Conservation (phyloP, 2,797 vertebrate species). For the Cyclura pinguis region DNA sequence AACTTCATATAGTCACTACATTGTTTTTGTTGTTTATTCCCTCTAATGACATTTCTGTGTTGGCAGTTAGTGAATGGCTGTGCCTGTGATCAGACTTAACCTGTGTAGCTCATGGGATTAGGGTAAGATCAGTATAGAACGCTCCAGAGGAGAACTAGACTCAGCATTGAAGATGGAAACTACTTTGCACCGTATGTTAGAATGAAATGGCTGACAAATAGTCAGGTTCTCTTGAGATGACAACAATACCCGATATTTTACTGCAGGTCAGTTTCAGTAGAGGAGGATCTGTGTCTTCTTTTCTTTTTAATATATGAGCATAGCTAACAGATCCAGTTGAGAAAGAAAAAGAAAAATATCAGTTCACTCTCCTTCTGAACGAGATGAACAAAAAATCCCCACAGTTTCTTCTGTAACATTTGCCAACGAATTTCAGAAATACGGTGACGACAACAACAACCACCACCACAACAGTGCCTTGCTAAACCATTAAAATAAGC, state of each 20-base stretch:
- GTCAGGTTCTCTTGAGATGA: background rate
- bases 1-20: background rate
- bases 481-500: background rate
- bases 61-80: background rate
- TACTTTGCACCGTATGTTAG: background rate
- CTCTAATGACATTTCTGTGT: background rate
- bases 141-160: background rate
- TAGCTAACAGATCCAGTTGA: background rate
- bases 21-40: background rate
- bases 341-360: background rate
- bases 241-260: background rate
- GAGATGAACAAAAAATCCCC: background rate
- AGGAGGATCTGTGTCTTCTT: background rate
- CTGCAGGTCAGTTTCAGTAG: background rate
- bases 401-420: too few species aligned
- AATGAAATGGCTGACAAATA: background rate
- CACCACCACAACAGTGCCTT: background rate
- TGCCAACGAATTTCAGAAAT: too few species aligned
- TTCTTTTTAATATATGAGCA: background rate
- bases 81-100: too few species aligned
- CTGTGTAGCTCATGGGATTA: background rate
- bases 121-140: background rate
- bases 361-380: background rate
- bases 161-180: background rate
- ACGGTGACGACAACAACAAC: too few species aligned